These are phyloP conservation scores for Eupelmus urozonus DNA, from an alignment of 2,888 invertebrate species.

Conservation along the genomic window DNA sequence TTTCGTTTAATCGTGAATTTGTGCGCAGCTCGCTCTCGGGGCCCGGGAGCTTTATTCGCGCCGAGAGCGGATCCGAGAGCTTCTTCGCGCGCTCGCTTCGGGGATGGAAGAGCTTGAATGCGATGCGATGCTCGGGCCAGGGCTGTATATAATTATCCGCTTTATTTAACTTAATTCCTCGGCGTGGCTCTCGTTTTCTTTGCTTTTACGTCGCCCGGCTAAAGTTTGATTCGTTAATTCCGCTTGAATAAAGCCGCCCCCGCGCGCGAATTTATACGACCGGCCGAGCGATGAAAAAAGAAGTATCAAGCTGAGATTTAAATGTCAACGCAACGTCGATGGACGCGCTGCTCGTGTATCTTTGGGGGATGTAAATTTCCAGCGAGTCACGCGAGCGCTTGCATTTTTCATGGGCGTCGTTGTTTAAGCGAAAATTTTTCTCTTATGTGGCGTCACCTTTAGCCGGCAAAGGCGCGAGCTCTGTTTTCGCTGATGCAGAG, in stretches of 20 bases:
- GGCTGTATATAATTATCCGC: constrained; percentile 21
- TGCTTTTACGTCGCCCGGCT: not conserved
- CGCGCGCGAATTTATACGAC: no score
- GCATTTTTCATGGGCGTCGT: no score
- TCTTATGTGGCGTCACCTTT: no score
- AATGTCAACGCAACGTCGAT: no score
- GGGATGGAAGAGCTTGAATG: constrained; percentile 5
- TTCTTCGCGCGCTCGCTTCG: not conserved
- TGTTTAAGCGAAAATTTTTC: no score
- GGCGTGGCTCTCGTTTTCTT: not conserved
- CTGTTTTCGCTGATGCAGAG: constrained; percentile 2
- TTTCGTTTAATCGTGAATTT: constrained; percentile 41
- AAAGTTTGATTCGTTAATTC: not conserved
- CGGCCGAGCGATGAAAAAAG: no score
- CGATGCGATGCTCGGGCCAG: not conserved
- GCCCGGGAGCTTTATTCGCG: not conserved
- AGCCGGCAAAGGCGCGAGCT: no score
- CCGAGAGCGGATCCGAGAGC: not conserved
- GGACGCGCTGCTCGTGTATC: no score
- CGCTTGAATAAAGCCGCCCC: not conserved
- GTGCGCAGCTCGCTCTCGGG: not conserved
- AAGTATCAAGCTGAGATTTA: no score
- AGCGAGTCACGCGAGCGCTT: no score
- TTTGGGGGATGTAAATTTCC: no score
- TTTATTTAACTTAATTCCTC: constrained; percentile 40